phyloP scores from a whole-genome alignment of 2,113 vertebrate species.

The Thermophis baileyi region DNA sequence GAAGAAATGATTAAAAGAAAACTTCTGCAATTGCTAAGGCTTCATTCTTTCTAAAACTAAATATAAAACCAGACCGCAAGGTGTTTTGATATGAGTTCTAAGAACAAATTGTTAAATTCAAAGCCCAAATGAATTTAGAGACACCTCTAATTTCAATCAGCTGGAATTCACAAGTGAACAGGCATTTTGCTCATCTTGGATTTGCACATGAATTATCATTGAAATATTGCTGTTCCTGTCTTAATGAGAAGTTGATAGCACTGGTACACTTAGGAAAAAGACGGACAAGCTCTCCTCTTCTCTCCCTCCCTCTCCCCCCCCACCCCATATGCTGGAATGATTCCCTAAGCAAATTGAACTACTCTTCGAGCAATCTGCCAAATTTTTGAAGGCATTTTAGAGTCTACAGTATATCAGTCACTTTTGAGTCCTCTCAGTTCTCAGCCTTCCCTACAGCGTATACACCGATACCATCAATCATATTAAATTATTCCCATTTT shows the following conservation, averaged over 20 bases:
- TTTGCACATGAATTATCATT: not conserved
- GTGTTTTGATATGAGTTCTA: not conserved
- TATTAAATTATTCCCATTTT: not conserved
- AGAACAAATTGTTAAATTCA: not conserved
- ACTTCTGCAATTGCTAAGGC: not conserved
- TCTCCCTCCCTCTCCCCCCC: not conserved
- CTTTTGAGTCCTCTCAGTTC: not conserved
- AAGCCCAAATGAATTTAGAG: not conserved
- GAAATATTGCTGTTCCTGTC: not conserved
- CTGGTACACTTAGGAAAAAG: not conserved
- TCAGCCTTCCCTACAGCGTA: not conserved
- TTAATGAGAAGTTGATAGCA: not conserved
- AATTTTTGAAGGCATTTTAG: not conserved
- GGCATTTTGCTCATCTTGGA: not conserved
- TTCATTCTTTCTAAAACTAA: not conserved
- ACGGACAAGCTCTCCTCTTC: too few relatives aligned
- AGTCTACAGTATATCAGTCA: not conserved
- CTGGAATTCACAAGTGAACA: not conserved
- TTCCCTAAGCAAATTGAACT: not conserved
- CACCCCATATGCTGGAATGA: not conserved
- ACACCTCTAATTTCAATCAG: conserved; percentile 16
- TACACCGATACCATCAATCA: not conserved
- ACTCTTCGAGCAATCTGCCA: not conserved
- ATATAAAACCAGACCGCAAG: not conserved
- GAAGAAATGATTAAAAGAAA: conserved; percentile 26